Evolutionary conservation across 2,113 vertebrate species (phyloP), one percentile per base, ranked within the genome.

Genomic region (Stigmatopora argus): DNA sequence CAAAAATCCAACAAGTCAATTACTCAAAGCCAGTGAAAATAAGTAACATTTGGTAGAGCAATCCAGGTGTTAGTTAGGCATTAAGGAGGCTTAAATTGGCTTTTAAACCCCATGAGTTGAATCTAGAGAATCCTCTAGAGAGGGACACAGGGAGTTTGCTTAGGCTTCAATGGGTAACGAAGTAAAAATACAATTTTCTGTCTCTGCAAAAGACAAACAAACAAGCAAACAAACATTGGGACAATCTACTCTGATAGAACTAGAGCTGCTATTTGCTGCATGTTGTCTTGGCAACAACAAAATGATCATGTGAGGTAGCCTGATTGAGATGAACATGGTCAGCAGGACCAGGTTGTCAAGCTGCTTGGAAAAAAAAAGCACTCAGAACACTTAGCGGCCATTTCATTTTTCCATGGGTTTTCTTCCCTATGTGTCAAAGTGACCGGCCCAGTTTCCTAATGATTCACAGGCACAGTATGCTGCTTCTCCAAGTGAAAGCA

Each of bases 261-360:
- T 3, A 17, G 77, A 63, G 56, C 64, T 45, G 84, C 73, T 72
- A 47, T 61, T 66, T 55, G 41, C 74, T 35, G 44, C 8, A 18
- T 47, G 84, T 87, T 81, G 76, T 83, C 79, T 85, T 80, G 73
- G 86, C 79, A 85, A 86, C 86, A 73, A 38, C 84, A 77, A 82
- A 82, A 82, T 73, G 80, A 80, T 73, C 69, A 63, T 74, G 75
- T 64, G 80, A 81, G 72, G 73, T 70, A 77, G 75, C 73, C 75
- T 82, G 86, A 84, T 85, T 87, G 84, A 85, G 83, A 83, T 80
- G 79, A 86, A 84, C 80, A 81, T 76, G 82, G 87, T 86, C 84
- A 85, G 84, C 65, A 73, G 77, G 84, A 86, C 83, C 83, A 77
- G 71, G 78, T 83, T 86, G 83, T 89, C 86, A 82, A 84, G 85